phyloP scores from a whole-genome alignment of 2,888 invertebrate species.

The Sinodicranocentrus sp. region DNA sequence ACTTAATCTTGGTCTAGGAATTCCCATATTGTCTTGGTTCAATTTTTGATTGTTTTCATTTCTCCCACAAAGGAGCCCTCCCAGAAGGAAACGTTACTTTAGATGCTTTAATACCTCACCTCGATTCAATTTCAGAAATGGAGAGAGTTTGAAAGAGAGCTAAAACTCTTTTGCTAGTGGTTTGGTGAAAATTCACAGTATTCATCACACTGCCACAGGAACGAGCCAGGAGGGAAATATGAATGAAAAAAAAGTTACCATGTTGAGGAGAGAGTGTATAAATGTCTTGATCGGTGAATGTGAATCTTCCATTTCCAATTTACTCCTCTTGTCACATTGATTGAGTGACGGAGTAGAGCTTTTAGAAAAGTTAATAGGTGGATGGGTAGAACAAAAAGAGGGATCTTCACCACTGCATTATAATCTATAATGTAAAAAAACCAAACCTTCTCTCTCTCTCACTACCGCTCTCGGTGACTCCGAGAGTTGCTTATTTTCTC shows the following conservation, averaged over 20 bases:
- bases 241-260: too few species aligned
- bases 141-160: too few species aligned
- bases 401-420: conserved; percentile 29
- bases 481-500: too few species aligned
- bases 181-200: too few species aligned
- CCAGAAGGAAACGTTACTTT: too few species aligned
- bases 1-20: conserved; percentile 31
- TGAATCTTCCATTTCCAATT: conserved; percentile 66
- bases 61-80: too few species aligned
- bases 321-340: conserved; percentile 65
- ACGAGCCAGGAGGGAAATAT: too few species aligned
- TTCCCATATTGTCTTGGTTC: conserved; percentile 8
- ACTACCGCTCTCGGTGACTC: neutral
- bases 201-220: too few species aligned
- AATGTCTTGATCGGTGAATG: conserved; percentile 8
- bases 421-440: conserved; percentile 9
- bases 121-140: neutral
- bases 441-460: neutral
- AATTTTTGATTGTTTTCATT: conserved; percentile 41
- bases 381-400: conserved; percentile 32
- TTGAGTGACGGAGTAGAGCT: conserved; percentile 67
- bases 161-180: too few species aligned
- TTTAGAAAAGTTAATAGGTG: conserved; percentile 62
- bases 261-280: neutral
- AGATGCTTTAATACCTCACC: too few species aligned